phyloP scores from a whole-genome alignment of 2,113 vertebrate genomes.

The Poeciliopsis prolifica region DNA sequence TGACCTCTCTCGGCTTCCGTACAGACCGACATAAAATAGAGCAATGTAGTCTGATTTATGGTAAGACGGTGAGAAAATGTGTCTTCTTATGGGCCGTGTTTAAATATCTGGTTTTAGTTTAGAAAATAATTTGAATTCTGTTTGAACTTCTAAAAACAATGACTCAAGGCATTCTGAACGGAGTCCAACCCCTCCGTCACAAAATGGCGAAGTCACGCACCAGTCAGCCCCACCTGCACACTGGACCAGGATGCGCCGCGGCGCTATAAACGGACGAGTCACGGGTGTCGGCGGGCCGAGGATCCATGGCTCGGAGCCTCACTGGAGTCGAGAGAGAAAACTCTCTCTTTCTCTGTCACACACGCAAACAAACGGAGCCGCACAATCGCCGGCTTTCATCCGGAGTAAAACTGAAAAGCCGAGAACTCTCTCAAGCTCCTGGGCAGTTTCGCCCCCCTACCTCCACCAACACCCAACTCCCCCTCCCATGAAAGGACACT shows the following conservation, averaged over 20 bases:
- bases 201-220: slow-evolving; percentile 19
- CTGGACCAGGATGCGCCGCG: slow-evolving; percentile 21
- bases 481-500: slow-evolving; percentile 62
- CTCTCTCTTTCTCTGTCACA: slow-evolving; percentile 30
- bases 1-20: no score
- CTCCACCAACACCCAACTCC: neutral
- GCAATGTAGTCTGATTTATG: no score
- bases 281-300: slow-evolving; percentile 43
- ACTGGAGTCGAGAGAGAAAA: slow-evolving; percentile 47
- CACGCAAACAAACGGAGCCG: slow-evolving; percentile 23
- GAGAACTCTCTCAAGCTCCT: slow-evolving; percentile 65
- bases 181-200: neutral
- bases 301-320: slow-evolving; percentile 44
- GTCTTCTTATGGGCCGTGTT: neutral
- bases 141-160: slow-evolving; percentile 9
- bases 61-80: no score
- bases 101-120: neutral
- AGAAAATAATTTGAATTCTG: neutral
- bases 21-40: no score
- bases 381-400: slow-evolving; percentile 64
- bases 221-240: slow-evolving; percentile 20
- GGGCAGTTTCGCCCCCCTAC: slow-evolving; percentile 29
- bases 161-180: neutral
- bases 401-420: slow-evolving; percentile 65
- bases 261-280: slow-evolving; percentile 43